These are phyloP conservation scores for Anolis carolinensis DNA, from an alignment of 2,113 vertebrate species.

Conservation along the genomic window DNA sequence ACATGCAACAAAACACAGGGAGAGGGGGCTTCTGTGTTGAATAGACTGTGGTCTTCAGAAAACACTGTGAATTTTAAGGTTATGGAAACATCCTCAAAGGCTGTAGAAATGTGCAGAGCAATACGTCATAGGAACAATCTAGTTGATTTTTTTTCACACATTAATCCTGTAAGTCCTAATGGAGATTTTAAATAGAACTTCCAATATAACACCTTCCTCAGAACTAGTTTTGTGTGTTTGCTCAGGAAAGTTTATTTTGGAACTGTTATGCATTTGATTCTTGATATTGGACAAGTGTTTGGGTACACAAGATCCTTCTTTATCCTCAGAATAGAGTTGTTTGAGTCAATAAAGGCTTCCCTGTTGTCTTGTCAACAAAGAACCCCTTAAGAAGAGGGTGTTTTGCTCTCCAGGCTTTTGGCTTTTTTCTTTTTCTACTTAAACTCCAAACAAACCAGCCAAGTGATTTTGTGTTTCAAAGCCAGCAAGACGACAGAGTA, in stretches of 20 bases:
- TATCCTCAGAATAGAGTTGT: rapidly evolving
- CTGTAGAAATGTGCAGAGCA: not conserved
- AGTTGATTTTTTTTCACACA: not conserved
- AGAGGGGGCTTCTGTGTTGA: not conserved
- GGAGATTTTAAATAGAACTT: not conserved
- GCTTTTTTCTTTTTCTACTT: not conserved
- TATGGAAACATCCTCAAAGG: not conserved
- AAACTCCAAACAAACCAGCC: not conserved
- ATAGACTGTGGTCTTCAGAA: not conserved
- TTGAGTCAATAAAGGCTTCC: not conserved
- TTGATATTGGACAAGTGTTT: conserved; percentile 7
- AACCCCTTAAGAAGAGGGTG: not conserved
- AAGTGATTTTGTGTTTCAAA: not conserved
- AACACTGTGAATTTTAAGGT: not conserved
- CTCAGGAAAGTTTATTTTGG: conserved; percentile 32
- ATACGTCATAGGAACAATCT: not conserved
- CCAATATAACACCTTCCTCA: not conserved
- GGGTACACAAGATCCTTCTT: not conserved
- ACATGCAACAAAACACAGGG: not conserved
- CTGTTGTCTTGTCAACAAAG: not conserved
- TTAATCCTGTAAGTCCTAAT: not conserved
- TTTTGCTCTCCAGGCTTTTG: not conserved
- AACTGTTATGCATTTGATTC: not conserved
- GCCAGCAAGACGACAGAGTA: not conserved
- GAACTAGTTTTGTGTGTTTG: not conserved